These are phyloP conservation scores for Plemyria rubiginata DNA, from an alignment of 2,888 invertebrate genomes.

Conservation along the genomic window DNA sequence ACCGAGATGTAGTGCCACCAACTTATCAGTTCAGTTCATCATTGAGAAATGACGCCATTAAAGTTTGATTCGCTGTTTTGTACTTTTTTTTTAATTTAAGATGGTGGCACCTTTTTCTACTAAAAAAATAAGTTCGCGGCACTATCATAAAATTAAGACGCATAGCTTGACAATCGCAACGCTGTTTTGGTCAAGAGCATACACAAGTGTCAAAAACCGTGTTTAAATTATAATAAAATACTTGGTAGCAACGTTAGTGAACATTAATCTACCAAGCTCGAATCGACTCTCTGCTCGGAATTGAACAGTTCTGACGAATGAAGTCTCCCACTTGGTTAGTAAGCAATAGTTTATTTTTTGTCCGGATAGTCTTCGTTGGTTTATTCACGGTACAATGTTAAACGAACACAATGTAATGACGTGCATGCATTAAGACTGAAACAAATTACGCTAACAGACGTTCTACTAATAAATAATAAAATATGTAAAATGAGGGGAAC, in stretches of 20 bases:
- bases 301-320: neutral
- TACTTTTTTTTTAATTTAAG: neutral
- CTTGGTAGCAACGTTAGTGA: too few relatives aligned
- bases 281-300: constrained; percentile 24
- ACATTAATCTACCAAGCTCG: neutral
- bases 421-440: constrained; percentile 29
- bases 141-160: constrained; percentile 5
- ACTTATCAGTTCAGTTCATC: neutral
- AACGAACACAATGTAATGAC: constrained; percentile 31
- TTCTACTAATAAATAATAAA: constrained; percentile 40
- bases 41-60: neutral
- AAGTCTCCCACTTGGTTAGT: constrained; percentile 5
- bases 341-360: constrained; percentile 4
- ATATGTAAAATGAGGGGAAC: constrained; percentile 10
- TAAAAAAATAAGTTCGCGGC: neutral
- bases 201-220: neutral
- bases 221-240: too few relatives aligned
- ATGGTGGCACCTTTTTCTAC: neutral
- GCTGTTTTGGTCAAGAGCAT: constrained; percentile 1
- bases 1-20: neutral
- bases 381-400: constrained; percentile 19
- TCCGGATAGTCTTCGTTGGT: constrained; percentile 17
- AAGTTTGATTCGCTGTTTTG: neutral
- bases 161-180: constrained; percentile 24
- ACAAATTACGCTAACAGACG: constrained; percentile 27